Evolutionary conservation across 2,113 vertebrate species (phyloP), one percentile per base, ranked within the genome.

Genomic region (Mirounga angustirostris): DNA sequence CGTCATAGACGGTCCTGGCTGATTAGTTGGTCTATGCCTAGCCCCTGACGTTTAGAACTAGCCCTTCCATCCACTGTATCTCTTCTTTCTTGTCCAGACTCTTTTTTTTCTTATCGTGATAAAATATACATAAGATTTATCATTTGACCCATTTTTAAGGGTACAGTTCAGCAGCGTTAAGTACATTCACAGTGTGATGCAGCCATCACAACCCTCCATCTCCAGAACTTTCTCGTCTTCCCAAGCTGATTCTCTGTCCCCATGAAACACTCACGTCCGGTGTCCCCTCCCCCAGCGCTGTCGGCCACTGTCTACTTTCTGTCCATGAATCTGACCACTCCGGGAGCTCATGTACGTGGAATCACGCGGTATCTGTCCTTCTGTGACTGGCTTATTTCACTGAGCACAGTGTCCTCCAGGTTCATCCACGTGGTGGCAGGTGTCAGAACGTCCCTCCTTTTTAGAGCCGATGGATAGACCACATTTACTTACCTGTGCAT

Each of bases 221-320:
- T 76, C 63, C 24, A 58, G 63, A 50, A 73, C 79, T 2, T 84
- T n/a, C 33, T n/a, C 40, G 9, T 18, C 33, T 43, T 90, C n/a
- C 21, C 65, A 18, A 6, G 21, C 18, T 56, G 56, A 79, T 26
- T 6, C 28, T 79, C 69, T 13, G 52, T 36, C 16, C 33, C 54
- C 22, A 0, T 11, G 21, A 28, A 43, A 40, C 50, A 0, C 56
- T 16, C 0, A 4, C 33, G 30, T 33, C 30, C n/a, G 7, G 0
- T 7, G 11, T 24, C 13, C 36, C 58, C 36, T 7, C 14, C 40
- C 21, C 10, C 15, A 16, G 54, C 4, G 14, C 4, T 1, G 2
- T 22, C 36, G 43, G 28, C 36, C 19, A 4, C 74, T 21, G 7
- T 21, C 46, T 6, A 18, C 43, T 4, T 65, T 19, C 30, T 22